Percentiles rank a stretch among this genome's conserved stretches.
Evolutionary conservation across 2,797 vertebrate genomes (phyloP).

Genomic region (Tiaroga cobitis): DNA sequence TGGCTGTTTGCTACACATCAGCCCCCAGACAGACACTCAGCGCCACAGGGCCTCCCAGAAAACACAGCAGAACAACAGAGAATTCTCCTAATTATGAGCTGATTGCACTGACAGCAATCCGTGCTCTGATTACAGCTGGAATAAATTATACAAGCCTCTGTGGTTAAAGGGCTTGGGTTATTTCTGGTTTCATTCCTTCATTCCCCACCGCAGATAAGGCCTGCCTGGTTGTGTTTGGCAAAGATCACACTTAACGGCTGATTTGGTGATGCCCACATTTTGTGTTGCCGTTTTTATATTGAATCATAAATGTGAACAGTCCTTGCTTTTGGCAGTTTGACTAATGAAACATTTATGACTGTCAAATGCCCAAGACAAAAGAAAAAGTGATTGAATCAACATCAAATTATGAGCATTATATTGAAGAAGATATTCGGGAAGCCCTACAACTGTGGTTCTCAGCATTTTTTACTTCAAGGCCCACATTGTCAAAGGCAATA

Average conservation of each 20-base stretch:
- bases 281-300: not conserved
- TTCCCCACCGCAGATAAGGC: constrained; percentile 16
- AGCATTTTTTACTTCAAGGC: not conserved
- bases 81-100: constrained; percentile 48
- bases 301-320: not conserved
- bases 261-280: constrained; percentile 11
- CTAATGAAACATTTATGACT: not conserved
- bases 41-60: constrained; percentile 41
- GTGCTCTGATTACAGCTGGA: constrained; percentile 42
- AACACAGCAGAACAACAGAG: constrained; percentile 45
- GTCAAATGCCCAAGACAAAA: not conserved
- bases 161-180: constrained; percentile 37
- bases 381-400: not conserved
- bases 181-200: constrained; percentile 23
- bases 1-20: constrained; percentile 53
- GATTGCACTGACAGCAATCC: constrained; percentile 45
- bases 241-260: not conserved
- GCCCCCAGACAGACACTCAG: constrained; percentile 43
- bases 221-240: not conserved
- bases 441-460: not conserved
- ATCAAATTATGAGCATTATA: not conserved
- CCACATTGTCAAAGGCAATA: too few relatives aligned
- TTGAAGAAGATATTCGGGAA: not conserved
- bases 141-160: constrained; percentile 35
- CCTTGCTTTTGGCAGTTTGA: not conserved